Base-by-base conservation (phyloP, 1,140 invertebrate genomes). In the Lethocerus indicus region DNA sequence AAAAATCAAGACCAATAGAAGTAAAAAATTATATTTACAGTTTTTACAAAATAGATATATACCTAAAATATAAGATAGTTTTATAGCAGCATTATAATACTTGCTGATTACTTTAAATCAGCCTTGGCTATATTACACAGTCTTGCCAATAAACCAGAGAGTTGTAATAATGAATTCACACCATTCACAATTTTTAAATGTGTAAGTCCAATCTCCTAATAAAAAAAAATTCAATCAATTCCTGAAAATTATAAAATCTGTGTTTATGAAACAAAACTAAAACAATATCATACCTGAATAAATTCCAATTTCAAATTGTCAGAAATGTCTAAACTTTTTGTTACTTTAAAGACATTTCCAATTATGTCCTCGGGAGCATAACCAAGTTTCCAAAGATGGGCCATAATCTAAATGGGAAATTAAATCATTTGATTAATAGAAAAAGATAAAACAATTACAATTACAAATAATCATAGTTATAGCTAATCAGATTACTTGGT, bases 281-380 rank as follows among this genome's bases (percentile, higher is more conserved):
- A 50, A 40, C 45, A 50, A 21, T 12, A 43, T 39, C 42, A 61
- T 67, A 84, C 81, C 68, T 83, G 87, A 47, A 97, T 78, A 66
- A 89, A 92, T 60, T 83, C 78, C 48, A 97, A 69, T 65, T 88
- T 91, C 14, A 89, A 58, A 45, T 74, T 72, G 65, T 95, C 91
- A 41, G 79, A 69, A 55, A 90, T 79, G 36, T 77, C 72, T 56
- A 90, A 70, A 58, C 78, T 85, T 69, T 97, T 97, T 62, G 82
- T 81, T 12, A 97, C 90, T 57, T 87, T 77, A 64, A 96, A 96
- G 42, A 97, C 81, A 65, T 93, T 98, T 47, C 78, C 78, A 54
- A 98, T 87, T 37, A 98, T 88, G 70, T 98, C 94, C 67, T 98
- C 91, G 1, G 90, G 73, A 1, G 91, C 90, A 67, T 98, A 98